phyloP scores from a whole-genome alignment of 2,113 vertebrate genomes.

The Pedetes capensis region DNA sequence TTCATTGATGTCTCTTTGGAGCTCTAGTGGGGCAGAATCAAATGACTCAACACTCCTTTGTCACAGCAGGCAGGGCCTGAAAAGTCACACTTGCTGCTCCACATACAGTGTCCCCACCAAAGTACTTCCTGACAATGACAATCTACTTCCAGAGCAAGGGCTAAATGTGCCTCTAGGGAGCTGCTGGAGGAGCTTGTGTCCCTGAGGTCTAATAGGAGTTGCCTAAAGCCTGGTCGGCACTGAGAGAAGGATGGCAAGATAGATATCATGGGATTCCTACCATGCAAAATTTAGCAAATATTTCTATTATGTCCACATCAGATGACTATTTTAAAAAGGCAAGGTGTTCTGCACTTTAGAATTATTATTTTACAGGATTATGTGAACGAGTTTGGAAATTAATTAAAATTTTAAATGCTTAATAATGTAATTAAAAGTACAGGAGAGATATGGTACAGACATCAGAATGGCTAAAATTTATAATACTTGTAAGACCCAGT shows the following conservation, averaged over 20 bases:
- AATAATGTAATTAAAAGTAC: not conserved
- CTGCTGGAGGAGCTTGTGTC: not conserved
- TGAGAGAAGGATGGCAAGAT: not conserved
- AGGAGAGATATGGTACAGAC: not conserved
- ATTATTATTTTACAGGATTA: not conserved
- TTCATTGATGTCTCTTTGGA: not conserved
- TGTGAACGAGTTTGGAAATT: not conserved
- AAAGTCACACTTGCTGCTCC: not conserved
- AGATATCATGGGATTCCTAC: not conserved
- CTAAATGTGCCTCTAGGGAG: not conserved
- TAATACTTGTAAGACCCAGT: not conserved
- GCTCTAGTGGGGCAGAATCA: not conserved
- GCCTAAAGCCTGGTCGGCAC: not conserved
- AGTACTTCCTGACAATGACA: fast-evolving
- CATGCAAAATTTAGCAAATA: not conserved
- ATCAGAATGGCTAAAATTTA: not conserved
- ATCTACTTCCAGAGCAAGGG: not conserved
- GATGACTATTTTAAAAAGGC: not conserved
- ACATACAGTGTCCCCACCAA: not conserved
- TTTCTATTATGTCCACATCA: not conserved
- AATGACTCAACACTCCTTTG: not conserved
- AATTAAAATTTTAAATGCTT: not conserved
- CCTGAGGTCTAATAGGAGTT: not conserved
- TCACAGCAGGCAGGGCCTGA: not conserved
- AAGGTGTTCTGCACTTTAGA: not conserved